Conservation (phyloP, 1,140 invertebrate species). For the Monochamus saltuarius region DNA sequence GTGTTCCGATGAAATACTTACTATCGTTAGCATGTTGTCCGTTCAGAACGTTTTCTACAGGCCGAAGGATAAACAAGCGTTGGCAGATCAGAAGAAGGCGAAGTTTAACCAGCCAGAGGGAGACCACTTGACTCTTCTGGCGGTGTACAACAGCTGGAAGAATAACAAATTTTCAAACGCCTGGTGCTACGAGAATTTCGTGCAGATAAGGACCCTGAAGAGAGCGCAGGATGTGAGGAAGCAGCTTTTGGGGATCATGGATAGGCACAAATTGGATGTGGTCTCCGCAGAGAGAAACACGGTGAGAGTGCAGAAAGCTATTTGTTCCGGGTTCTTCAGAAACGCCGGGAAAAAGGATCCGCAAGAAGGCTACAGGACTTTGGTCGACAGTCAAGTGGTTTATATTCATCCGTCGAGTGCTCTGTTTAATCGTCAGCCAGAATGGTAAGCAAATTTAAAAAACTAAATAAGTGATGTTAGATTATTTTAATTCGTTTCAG, state of each 20-base stretch:
- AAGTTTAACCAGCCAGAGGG: constrained; percentile 99
- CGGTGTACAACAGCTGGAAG: constrained; percentile 99
- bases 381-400: constrained; percentile 97
- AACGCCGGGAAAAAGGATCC: constrained; percentile 99
- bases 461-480: constrained; percentile 18
- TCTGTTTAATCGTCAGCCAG: constrained; percentile 96
- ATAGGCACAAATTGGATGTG: constrained; percentile 96
- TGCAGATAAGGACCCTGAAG: constrained; percentile 96
- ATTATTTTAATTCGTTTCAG: constrained; percentile 55
- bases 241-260: constrained; percentile 97
- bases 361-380: constrained; percentile 96
- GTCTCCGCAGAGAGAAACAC: constrained; percentile 96
- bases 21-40: constrained; percentile 98
- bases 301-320: constrained; percentile 94
- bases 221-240: constrained; percentile 98
- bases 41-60: constrained; percentile 99
- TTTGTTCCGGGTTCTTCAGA: constrained; percentile 98
- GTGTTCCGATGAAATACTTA: constrained; percentile 97
- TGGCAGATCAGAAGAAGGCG: constrained; percentile 98
- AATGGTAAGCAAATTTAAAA: constrained; percentile 71
- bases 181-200: constrained; percentile 99
- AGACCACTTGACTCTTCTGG: constrained; percentile 95
- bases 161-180: constrained; percentile 99
- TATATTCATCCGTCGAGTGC: constrained; percentile 99
- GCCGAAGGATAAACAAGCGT: constrained; percentile 94